Percentiles rank a stretch among this genome's conserved stretches.
Conservation (phyloP, 2,113 vertebrate genomes). For the Leucoraja erinaceus region DNA sequence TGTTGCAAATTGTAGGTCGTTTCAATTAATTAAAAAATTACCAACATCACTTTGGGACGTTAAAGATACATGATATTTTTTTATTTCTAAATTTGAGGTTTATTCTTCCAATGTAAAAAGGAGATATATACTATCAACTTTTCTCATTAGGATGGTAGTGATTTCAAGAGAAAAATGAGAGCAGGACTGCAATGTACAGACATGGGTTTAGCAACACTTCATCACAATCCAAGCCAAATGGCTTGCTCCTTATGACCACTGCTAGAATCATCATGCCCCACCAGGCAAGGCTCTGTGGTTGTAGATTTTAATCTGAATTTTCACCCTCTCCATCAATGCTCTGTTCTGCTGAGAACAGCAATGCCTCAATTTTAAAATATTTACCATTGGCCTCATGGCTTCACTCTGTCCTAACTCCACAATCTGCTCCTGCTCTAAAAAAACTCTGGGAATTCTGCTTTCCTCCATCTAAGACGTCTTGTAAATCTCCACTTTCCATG, state of each 20-base stretch:
- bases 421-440: neutral
- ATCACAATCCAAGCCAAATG: neutral
- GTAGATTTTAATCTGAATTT: neutral
- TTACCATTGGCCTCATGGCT: neutral
- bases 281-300: neutral
- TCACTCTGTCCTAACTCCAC: neutral
- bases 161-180: neutral
- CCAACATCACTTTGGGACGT: neutral
- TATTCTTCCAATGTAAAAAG: neutral
- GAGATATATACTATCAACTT: neutral
- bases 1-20: neutral
- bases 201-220: neutral
- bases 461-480: neutral
- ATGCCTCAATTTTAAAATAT: neutral
- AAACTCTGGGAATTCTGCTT: neutral
- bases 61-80: neutral
- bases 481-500: neutral
- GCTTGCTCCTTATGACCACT: neutral
- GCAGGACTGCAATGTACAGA: neutral
- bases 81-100: neutral
- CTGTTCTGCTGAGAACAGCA: neutral
- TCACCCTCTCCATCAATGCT: too few species aligned
- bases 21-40: neutral
- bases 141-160: neutral
- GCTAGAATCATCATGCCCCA: neutral